Conservation (phyloP, 2,113 vertebrate genomes). For the Actenoides lindsayi region DNA sequence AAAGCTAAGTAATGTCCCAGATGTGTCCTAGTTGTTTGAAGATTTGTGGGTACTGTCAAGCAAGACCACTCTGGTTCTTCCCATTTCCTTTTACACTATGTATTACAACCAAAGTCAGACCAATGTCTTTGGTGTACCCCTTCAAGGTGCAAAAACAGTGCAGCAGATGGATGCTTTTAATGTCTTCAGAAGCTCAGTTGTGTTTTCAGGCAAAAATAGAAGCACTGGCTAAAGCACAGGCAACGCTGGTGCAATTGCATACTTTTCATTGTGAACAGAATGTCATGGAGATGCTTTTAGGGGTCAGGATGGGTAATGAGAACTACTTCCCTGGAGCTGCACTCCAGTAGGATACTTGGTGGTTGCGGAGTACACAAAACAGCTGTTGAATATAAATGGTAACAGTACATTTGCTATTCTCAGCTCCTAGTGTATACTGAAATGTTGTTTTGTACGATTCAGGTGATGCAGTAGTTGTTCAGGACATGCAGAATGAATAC, state of each 20-base stretch:
- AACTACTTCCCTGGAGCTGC: neutral
- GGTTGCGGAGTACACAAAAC: neutral
- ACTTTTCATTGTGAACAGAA: neutral
- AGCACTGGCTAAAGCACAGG: neutral
- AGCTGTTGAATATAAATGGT: neutral
- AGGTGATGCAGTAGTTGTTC: neutral
- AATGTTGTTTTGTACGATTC: neutral
- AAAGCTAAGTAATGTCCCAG: neutral
- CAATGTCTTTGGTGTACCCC: neutral
- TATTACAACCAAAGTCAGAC: neutral
- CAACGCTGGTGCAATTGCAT: neutral
- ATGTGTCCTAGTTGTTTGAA: neutral
- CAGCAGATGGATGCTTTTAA: neutral
- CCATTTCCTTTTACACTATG: neutral
- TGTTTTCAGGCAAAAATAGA: neutral
- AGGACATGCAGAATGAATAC: neutral
- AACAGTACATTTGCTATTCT: neutral
- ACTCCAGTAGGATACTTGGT: neutral
- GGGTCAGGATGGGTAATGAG: neutral
- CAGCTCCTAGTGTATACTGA: neutral
- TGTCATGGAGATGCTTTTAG: neutral
- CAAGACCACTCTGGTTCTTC: neutral
- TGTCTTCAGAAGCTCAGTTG: neutral
- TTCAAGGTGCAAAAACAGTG: neutral
- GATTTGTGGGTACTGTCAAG: neutral